These are phyloP conservation scores for Emydura subglobosa DNA, from an alignment of 2,113 vertebrate species.

Conservation along the genomic window DNA sequence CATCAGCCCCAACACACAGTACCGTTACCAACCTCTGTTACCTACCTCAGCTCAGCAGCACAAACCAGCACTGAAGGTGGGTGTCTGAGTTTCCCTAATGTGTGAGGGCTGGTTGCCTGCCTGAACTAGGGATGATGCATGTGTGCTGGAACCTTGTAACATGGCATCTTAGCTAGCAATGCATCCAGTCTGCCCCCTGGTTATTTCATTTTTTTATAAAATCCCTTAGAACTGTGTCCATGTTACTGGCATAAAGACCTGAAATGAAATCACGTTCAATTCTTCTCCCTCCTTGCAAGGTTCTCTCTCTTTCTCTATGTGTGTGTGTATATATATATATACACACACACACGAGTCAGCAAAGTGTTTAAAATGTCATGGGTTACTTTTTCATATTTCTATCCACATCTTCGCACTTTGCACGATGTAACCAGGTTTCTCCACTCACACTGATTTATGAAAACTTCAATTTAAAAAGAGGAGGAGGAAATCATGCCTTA, in stretches of 20 bases:
- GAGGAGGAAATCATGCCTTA: conserved; percentile 63
- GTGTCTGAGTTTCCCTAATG: neutral
- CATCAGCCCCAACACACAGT: neutral
- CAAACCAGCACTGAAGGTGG: neutral
- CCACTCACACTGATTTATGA: conserved; percentile 71
- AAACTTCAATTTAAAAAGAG: conserved; percentile 80
- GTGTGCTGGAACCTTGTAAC: neutral
- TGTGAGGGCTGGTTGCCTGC: neutral
- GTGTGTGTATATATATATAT: neutral
- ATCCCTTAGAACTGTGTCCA: conserved; percentile 33
- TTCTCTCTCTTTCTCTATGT: neutral
- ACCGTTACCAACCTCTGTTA: neutral
- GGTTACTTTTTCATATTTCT: conserved; percentile 77
- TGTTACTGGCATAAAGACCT: conserved; percentile 60
- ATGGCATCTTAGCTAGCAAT: neutral
- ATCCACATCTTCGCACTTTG: conserved; percentile 74
- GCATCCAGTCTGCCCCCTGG: neutral
- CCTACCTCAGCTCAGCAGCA: neutral
- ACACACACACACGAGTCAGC: conserved; percentile 63
- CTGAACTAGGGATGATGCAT: neutral
- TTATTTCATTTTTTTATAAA: conserved; percentile 56
- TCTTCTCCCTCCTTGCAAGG: neutral
- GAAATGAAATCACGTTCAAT: conserved; percentile 61
- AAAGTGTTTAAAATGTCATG: conserved; percentile 81
- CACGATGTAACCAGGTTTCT: conserved; percentile 77